Evolutionary conservation across 2,113 vertebrate species (phyloP), one percentile per base, ranked within the genome.

Genomic region (Lepidothrix coronata): DNA sequence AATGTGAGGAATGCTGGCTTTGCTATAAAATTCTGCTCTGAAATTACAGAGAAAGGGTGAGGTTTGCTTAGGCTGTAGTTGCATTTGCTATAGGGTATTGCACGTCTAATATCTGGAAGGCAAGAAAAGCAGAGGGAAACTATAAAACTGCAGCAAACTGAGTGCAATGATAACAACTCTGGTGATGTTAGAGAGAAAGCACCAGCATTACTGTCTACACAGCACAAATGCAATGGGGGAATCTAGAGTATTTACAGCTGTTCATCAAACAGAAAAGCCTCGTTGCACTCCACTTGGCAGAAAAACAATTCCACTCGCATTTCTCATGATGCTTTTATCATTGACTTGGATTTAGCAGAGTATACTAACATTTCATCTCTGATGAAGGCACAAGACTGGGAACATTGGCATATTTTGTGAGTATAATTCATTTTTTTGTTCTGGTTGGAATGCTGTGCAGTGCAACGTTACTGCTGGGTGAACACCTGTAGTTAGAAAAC

Each of bases 401-500:
- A 96, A 91, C 73, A 24, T 8, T 78, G 88, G 88, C 68, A 43
- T 93, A 89, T 92, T 96, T 91, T 96, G 95, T 87, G 70, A 92
- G 86, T 94, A 90, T 82, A 95, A 95, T 94, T 91, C 33, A 22
- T 67, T 96, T 91, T 93, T 96, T 84, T 94, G 90, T 95, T 96
- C 92, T 87, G 73, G 76, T 85, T 96, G 96, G 76, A 92, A 94
- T 55, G 71, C 51, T 81, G 68, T 2, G 0, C 58, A 43, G 61
- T 75, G 61, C 85, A 73, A 72, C 0, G 23, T 92, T 95, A 93
- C 88, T 95, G 96, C 85, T 96, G 92, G 76, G 61, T 96, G 96
- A 96, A 92, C 86, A 94, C 76, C 93, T 96, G 93, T 92, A 94
- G 88, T 85, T 59, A 92, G 91, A 89, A 91, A 94, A 81, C 76